These are phyloP conservation scores for Cerastoderma edule DNA, from an alignment of 2,888 invertebrate genomes.

Conservation along the genomic window DNA sequence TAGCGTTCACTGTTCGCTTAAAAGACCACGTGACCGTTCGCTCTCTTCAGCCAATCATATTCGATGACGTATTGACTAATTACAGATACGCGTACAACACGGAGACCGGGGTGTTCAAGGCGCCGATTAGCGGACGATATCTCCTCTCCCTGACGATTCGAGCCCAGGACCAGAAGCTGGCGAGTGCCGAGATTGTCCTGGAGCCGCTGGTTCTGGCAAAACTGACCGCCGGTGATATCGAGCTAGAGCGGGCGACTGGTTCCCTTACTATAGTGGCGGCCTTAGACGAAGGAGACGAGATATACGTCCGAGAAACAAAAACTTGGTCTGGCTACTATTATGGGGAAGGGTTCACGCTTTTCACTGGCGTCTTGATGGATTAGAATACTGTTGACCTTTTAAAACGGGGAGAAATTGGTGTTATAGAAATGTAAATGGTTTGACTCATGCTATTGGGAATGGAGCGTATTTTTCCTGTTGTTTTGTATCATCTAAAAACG, in stretches of 20 bases:
- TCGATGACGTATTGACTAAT: slow-evolving; percentile 43
- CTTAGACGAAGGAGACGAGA: slow-evolving; percentile 34
- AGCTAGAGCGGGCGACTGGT: slow-evolving; percentile 37
- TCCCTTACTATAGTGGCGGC: slow-evolving; percentile 36
- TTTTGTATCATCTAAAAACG: no score
- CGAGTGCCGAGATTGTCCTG: slow-evolving; percentile 41
- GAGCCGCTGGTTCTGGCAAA: slow-evolving; percentile 34
- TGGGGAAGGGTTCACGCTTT: slow-evolving; percentile 43
- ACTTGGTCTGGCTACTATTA: slow-evolving; percentile 40
- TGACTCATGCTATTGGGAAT: not conserved
- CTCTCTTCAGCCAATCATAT: slow-evolving; percentile 29
- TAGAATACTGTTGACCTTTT: slow-evolving; percentile 1
- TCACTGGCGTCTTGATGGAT: slow-evolving; percentile 41
- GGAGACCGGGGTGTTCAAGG: slow-evolving; percentile 35
- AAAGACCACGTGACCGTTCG: slow-evolving; percentile 25
- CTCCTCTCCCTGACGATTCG: slow-evolving; percentile 43
- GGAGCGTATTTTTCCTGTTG: not conserved
- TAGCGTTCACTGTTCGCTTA: slow-evolving; percentile 43
- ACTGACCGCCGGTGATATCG: slow-evolving; percentile 39
- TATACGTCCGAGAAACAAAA: slow-evolving; percentile 38
- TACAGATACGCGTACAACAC: slow-evolving; percentile 33
- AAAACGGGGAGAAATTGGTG: not conserved
- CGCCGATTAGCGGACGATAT: slow-evolving; percentile 40
- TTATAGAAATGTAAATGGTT: not conserved
- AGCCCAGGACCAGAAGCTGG: slow-evolving; percentile 45